These are phyloP conservation scores for Electrona antarctica DNA, from an alignment of 2,113 vertebrate genomes.

Conservation along the genomic window DNA sequence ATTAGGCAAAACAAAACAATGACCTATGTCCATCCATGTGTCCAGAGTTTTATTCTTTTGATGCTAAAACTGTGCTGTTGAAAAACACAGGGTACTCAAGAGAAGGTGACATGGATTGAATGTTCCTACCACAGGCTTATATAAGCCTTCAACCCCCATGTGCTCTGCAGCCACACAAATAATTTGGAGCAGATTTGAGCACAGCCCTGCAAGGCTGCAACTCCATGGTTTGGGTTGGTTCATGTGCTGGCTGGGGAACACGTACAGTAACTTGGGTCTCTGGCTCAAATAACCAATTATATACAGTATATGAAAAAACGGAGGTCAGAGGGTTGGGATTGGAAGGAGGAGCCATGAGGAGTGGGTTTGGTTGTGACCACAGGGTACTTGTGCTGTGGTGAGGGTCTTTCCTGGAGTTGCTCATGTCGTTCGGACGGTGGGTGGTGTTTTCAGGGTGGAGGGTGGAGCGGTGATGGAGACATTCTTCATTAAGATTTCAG, in stretches of 20 bases:
- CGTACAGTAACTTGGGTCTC: constrained; percentile 51
- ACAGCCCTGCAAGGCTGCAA: constrained; percentile 41
- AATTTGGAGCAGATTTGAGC: constrained; percentile 63
- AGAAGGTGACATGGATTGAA: constrained; percentile 59
- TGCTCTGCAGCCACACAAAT: constrained; percentile 69
- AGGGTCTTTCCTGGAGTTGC: constrained; percentile 72
- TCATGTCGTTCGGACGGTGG: constrained; percentile 62
- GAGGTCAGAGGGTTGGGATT: constrained; percentile 50
- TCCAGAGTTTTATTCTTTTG: constrained; percentile 6
- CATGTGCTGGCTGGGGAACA: constrained; percentile 40
- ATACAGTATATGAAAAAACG: constrained; percentile 34
- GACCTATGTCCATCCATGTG: neutral
- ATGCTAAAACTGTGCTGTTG: constrained; percentile 33
- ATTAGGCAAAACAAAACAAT: neutral
- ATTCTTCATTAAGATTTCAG: constrained; percentile 65
- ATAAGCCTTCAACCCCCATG: constrained; percentile 70
- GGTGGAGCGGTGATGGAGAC: constrained; percentile 64
- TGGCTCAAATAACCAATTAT: constrained; percentile 58
- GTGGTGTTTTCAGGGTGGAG: constrained; percentile 42
- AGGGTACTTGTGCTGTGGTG: constrained; percentile 66
- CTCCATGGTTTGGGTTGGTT: constrained; percentile 38
- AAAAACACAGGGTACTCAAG: constrained; percentile 51
- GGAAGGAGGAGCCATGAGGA: constrained; percentile 42
- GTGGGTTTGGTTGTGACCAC: constrained; percentile 52
- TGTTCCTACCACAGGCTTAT: constrained; percentile 68